phyloP scores from a whole-genome alignment of 2,888 invertebrate species.

The Hypomecis punctinalis region DNA sequence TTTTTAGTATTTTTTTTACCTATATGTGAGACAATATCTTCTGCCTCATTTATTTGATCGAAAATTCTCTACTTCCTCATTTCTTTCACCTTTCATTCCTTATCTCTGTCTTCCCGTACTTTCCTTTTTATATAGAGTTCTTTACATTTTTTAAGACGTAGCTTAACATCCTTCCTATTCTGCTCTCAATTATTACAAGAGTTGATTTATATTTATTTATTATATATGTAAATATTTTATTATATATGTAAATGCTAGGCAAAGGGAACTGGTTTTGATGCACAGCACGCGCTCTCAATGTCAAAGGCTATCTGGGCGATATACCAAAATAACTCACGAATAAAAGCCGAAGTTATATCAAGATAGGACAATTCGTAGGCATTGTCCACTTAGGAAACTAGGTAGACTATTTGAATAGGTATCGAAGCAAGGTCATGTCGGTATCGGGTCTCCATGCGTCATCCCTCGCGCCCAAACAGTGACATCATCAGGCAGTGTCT shows the following conservation, averaged over 20 bases:
- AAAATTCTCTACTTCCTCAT: no score
- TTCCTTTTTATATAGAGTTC: no score
- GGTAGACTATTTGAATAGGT: conserved; percentile 49
- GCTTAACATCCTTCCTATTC: no score
- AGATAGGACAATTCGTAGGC: conserved; percentile 23
- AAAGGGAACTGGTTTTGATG: conserved; percentile 12
- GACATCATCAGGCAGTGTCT: conserved; percentile 34
- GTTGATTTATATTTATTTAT: no score
- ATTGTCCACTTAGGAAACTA: conserved; percentile 41
- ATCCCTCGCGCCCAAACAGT: conserved; percentile 54
- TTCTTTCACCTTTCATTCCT: no score
- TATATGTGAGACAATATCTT: no score
- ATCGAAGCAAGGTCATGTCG: conserved; percentile 54
- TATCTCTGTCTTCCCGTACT: no score
- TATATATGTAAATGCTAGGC: conserved; percentile 5
- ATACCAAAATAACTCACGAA: conserved; percentile 18
- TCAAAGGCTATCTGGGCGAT: conserved; percentile 18
- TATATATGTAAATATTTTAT: no score
- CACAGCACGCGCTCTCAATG: conserved; percentile 13
- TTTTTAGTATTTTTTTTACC: no score
- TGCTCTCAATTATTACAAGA: no score
- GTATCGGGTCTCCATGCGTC: conserved; percentile 56
- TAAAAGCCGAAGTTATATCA: conserved; percentile 26
- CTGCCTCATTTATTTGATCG: no score
- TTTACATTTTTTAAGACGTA: no score